Evolutionary conservation across 2,113 vertebrate genomes (phyloP).

Genomic region (Hirundichthys speculiger): DNA sequence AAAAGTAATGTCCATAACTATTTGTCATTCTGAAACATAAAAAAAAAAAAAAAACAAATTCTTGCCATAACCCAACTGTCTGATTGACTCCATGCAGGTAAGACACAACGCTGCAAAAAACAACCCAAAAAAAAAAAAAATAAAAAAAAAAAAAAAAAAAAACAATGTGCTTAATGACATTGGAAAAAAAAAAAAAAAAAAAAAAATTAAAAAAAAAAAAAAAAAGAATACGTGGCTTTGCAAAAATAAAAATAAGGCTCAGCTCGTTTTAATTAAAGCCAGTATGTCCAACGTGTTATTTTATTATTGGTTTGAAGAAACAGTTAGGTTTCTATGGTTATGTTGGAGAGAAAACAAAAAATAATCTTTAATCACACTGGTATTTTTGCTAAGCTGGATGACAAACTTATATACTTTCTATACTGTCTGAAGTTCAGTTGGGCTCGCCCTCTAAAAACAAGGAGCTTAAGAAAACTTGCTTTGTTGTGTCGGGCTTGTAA

Average conservation of each 20-base stretch:
- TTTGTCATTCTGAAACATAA: slow-evolving; percentile 90
- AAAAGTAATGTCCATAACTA: slow-evolving; percentile 92
- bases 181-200: slow-evolving; percentile 12
- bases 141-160: neutral
- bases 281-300: neutral
- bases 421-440: too few species aligned
- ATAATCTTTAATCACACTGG: slow-evolving; percentile 1
- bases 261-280: slow-evolving; percentile 27
- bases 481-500: slow-evolving; percentile 13
- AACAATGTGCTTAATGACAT: too few species aligned
- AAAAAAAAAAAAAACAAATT: slow-evolving; percentile 61
- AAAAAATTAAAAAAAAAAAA: neutral
- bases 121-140: slow-evolving; percentile 6
- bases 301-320: slow-evolving; percentile 8
- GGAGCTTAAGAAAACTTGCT: slow-evolving; percentile 1
- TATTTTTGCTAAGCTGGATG: neutral
- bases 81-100: neutral
- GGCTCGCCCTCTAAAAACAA: slow-evolving; percentile 1
- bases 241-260: slow-evolving; percentile 5
- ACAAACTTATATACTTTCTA: too few species aligned
- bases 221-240: neutral
- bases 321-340: neutral
- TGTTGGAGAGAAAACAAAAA: neutral
- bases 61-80: slow-evolving; percentile 54
- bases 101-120: neutral